Evolutionary conservation across 2,113 vertebrate species (phyloP).

Genomic region (Orcinus orca): DNA sequence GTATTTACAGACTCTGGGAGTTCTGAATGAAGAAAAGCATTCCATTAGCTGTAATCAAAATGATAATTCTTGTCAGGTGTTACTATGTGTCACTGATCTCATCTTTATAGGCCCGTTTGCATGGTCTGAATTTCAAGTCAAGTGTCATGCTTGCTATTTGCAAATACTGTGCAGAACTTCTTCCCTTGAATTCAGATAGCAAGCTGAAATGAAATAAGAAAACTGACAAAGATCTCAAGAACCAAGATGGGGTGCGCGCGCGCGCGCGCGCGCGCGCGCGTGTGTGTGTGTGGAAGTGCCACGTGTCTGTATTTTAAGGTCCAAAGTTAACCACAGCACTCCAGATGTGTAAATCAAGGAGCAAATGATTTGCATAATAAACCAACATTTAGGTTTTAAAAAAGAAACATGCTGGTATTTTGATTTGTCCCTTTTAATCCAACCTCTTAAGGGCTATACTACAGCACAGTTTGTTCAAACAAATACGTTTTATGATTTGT

Average conservation of each 20-base stretch:
- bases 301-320: background rate
- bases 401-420: background rate
- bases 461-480: background rate
- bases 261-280: accelerated
- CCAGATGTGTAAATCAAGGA: background rate
- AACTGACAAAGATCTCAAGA: constrained; percentile 39
- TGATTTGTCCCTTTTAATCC: background rate
- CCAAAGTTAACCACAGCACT: constrained; percentile 44
- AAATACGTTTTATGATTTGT: constrained; percentile 44
- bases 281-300: background rate
- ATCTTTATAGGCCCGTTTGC: constrained; percentile 47
- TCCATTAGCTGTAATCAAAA: constrained; percentile 52
- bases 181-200: background rate
- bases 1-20: constrained; percentile 16
- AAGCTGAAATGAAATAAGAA: constrained; percentile 52
- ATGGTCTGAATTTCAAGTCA: constrained; percentile 59
- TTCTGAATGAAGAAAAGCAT: background rate
- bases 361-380: background rate
- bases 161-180: background rate
- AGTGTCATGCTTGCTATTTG: constrained; percentile 9
- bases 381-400: background rate
- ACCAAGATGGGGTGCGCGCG: background rate
- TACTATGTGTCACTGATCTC: constrained; percentile 61
- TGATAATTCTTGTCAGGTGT: constrained; percentile 54
- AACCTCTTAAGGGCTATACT: background rate